These are phyloP conservation scores for Pantherophis alleghaniensis DNA, from an alignment of 2,797 vertebrate species.

Conservation along the genomic window DNA sequence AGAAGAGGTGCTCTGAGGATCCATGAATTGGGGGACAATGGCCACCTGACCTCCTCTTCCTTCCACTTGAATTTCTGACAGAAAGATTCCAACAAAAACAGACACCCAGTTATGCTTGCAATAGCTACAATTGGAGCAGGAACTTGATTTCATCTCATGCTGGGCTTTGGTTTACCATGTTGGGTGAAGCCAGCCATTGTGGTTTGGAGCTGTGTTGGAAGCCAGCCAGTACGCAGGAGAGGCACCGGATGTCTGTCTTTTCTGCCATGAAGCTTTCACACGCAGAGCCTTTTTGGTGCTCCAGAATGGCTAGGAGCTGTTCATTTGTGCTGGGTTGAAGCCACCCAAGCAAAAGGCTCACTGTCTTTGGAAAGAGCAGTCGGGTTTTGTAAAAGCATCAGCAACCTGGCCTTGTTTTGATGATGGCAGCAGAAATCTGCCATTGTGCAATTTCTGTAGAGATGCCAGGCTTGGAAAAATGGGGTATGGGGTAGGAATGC, in stretches of 20 bases:
- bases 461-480: neutral
- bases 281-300: neutral
- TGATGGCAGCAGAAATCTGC: neutral
- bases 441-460: neutral
- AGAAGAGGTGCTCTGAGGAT: neutral
- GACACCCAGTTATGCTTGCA: neutral
- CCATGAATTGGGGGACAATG: neutral
- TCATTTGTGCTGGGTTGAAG: neutral
- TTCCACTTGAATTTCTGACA: neutral
- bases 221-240: neutral
- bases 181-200: neutral
- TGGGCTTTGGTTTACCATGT: neutral
- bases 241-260: neutral
- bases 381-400: neutral
- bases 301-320: neutral
- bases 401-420: neutral
- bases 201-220: neutral
- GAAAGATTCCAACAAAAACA: neutral
- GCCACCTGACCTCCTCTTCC: neutral
- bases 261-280: neutral
- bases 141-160: neutral
- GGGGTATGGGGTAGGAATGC: neutral
- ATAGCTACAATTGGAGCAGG: neutral
- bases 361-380: neutral
- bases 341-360: neutral